Conservation (phyloP, 37 sponge, comb jelly and placozoan species). For the Chondrilla cf. caribensis region DNA sequence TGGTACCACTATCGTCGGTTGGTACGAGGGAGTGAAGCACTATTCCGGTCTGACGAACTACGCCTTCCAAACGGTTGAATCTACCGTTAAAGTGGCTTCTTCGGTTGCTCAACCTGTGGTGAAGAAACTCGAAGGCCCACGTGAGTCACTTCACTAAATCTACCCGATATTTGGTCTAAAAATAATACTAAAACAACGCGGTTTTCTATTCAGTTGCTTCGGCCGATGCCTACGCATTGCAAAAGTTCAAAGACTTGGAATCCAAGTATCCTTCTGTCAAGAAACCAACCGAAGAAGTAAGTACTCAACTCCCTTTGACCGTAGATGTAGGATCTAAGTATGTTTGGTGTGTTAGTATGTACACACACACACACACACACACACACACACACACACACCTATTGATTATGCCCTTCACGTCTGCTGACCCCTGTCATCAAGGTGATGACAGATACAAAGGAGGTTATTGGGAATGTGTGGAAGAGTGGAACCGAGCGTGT, state of each 20-base stretch:
- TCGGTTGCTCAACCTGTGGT: slow-evolving; percentile 48
- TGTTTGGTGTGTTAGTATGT: neutral
- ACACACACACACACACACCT: neutral
- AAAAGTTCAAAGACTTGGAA: slow-evolving; percentile 51
- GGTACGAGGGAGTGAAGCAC: slow-evolving; percentile 57
- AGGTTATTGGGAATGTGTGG: neutral
- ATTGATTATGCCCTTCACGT: neutral
- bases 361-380: slow-evolving; percentile 1
- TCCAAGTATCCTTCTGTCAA: slow-evolving; percentile 61
- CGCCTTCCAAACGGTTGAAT: slow-evolving; percentile 48
- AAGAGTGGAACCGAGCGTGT: slow-evolving; percentile 17
- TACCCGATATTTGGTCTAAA: neutral
- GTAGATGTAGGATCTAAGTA: no score
- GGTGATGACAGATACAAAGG: slow-evolving; percentile 9
- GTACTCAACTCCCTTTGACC: neutral
- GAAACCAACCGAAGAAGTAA: slow-evolving; percentile 45
- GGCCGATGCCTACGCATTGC: slow-evolving; percentile 41
- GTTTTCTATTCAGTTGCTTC: slow-evolving; percentile 22
- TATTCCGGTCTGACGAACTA: slow-evolving; percentile 38
- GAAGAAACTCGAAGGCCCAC: slow-evolving; percentile 48
- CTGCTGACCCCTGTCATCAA: neutral
- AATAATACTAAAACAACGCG: neutral
- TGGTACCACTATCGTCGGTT: slow-evolving; percentile 33
- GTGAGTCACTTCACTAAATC: slow-evolving; percentile 8
- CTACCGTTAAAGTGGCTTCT: slow-evolving; percentile 48